Percentiles rank a stretch among this genome's conserved stretches.
phyloP scores from a whole-genome alignment of 1,140 invertebrate species.

The Leptoteleia sp. region DNA sequence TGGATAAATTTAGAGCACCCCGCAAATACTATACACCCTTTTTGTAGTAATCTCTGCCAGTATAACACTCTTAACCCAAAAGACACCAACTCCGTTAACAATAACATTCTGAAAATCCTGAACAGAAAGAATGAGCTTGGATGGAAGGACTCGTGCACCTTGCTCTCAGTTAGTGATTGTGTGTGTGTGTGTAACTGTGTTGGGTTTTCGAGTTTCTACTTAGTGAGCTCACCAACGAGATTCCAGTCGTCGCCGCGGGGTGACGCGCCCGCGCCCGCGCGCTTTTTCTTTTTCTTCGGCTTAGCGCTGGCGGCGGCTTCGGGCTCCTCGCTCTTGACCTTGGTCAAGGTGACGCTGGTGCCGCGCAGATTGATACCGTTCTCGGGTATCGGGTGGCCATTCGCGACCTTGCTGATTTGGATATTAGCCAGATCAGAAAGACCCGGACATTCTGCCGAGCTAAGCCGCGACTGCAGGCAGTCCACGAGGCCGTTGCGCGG shows the following conservation, averaged over 20 bases:
- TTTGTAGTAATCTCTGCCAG: too few species aligned
- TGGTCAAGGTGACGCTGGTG: conserved; percentile 79
- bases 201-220: conserved; percentile 67
- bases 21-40: too few species aligned
- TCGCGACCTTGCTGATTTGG: conserved; percentile 79
- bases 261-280: conserved; percentile 72
- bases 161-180: background rate
- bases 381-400: conserved; percentile 78
- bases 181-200: conserved; percentile 54
- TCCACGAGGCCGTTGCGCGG: conserved; percentile 72
- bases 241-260: conserved; percentile 81
- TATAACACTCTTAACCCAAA: too few species aligned
- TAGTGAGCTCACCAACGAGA: conserved; percentile 81
- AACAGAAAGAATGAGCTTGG: background rate
- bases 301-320: conserved; percentile 73
- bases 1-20: too few species aligned
- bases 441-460: conserved; percentile 69
- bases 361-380: conserved; percentile 79
- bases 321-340: conserved; percentile 71
- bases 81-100: too few species aligned
- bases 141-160: background rate
- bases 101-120: too few species aligned
- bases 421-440: conserved; percentile 76
- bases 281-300: conserved; percentile 82
- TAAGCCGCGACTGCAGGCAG: conserved; percentile 69